Evolutionary conservation across 1,140 invertebrate genomes (phyloP).

Genomic region (Calliopsis andreniformis): DNA sequence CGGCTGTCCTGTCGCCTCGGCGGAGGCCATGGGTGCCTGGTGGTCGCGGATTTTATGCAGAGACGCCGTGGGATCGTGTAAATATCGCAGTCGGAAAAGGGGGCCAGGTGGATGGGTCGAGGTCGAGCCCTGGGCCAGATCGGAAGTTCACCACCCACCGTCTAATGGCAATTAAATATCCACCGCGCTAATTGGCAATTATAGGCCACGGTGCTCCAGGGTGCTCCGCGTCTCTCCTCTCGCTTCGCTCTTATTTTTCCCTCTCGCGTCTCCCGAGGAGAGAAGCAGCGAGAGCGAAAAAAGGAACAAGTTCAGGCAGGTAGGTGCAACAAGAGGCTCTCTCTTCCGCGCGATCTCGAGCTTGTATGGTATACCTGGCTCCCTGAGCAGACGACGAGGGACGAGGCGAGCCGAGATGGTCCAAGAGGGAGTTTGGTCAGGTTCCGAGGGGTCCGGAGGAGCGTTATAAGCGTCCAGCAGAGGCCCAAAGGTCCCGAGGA

Average conservation of each 20-base stretch:
- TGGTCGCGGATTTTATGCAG: constrained; percentile 72
- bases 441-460: constrained; percentile 18
- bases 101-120: constrained; percentile 18
- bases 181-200: constrained; percentile 81
- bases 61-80: constrained; percentile 64
- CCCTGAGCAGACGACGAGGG: not conserved
- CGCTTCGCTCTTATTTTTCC: not conserved
- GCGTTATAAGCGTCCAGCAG: constrained; percentile 57
- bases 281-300: constrained; percentile 45
- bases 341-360: constrained; percentile 44
- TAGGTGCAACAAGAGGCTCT: constrained; percentile 59
- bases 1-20: constrained; percentile 50
- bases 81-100: constrained; percentile 56
- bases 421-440: constrained; percentile 28
- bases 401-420: constrained; percentile 23
- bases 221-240: constrained; percentile 60
- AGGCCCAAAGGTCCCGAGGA: constrained; percentile 35
- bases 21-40: constrained; percentile 37
- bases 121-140: constrained; percentile 34
- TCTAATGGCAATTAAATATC: constrained; percentile 81
- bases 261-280: not conserved
- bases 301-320: constrained; percentile 51
- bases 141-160: constrained; percentile 58
- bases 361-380: constrained; percentile 58
- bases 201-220: constrained; percentile 71